Percentiles rank a stretch among this genome's conserved stretches.
Conservation (phyloP, 2,797 vertebrate genomes). For the Champsocephalus gunnari region DNA sequence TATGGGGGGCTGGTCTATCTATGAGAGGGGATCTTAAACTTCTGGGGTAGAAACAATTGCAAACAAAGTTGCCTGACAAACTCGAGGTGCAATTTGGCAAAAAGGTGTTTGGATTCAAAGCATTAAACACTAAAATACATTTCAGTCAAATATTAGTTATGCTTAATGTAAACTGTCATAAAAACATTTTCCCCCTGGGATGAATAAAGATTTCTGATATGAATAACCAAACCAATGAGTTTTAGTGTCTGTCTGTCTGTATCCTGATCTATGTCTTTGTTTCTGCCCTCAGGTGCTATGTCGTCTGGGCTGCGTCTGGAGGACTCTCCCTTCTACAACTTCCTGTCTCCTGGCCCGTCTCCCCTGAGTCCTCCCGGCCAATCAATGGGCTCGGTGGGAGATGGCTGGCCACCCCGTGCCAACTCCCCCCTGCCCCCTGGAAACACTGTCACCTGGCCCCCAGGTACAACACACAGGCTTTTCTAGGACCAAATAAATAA, state of each 20-base stretch:
- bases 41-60: not conserved
- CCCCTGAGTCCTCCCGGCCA: slow-evolving; percentile 94
- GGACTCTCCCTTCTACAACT: slow-evolving; percentile 96
- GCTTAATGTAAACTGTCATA: too few species aligned
- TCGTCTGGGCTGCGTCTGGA: slow-evolving; percentile 98
- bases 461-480: slow-evolving; percentile 90
- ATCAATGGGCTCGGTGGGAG: slow-evolving; percentile 92
- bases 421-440: slow-evolving; percentile 97
- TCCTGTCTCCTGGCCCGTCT: slow-evolving; percentile 93
- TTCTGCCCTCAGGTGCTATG: slow-evolving; percentile 91
- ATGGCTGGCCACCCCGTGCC: slow-evolving; percentile 98
- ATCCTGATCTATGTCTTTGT: not conserved
- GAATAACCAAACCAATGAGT: not conserved
- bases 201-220: not conserved
- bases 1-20: not conserved
- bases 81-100: not conserved
- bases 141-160: too few species aligned
- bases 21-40: not conserved
- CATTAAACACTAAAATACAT: not conserved
- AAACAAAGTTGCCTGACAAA: not conserved
- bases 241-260: not conserved
- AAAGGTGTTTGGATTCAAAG: not conserved
- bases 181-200: too few species aligned
- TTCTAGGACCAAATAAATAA: not conserved
- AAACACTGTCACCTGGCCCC: slow-evolving; percentile 98